A percentile compares a stretch with the other conserved stretches of the same genome.
These are phyloP conservation scores for Epizoanthus scotinus DNA, from an alignment of 92 coral and sea anemone genomes.

Conservation along the genomic window DNA sequence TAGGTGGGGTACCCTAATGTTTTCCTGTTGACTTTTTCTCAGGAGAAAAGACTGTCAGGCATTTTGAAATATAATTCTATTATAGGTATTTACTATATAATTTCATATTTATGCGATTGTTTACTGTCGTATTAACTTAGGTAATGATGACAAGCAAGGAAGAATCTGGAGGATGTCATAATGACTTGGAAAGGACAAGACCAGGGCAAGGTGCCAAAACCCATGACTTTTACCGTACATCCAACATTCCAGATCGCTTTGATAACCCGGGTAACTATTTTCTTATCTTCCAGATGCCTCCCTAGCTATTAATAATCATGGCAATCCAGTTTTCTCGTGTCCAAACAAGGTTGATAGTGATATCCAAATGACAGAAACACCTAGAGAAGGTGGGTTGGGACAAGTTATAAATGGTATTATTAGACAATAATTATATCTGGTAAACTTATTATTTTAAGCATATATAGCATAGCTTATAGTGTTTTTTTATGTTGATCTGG, in stretches of 20 bases:
- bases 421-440: too few species aligned
- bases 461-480: not conserved
- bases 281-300: slow-evolving; percentile 53
- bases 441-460: too few species aligned
- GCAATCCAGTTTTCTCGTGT: slow-evolving; percentile 97
- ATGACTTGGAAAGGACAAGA: slow-evolving; percentile 74
- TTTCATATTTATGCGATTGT: too few species aligned
- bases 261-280: slow-evolving; percentile 89
- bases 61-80: too few species aligned
- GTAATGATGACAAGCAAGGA: slow-evolving; percentile 8
- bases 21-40: too few species aligned
- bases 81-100: too few species aligned
- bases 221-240: slow-evolving; percentile 81
- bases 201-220: slow-evolving; percentile 99
- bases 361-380: slow-evolving; percentile 44
- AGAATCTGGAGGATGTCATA: not conserved
- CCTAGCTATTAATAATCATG: slow-evolving; percentile 77
- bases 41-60: too few species aligned
- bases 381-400: slow-evolving; percentile 78
- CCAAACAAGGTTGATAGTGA: slow-evolving; percentile 63
- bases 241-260: slow-evolving; percentile 93
- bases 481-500: too few species aligned
- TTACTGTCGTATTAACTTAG: not conserved
- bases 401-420: too few species aligned
- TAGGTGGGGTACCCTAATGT: too few species aligned